Base-by-base conservation (phyloP, 2,888 invertebrate genomes). In the Darwinula stevensoni region DNA sequence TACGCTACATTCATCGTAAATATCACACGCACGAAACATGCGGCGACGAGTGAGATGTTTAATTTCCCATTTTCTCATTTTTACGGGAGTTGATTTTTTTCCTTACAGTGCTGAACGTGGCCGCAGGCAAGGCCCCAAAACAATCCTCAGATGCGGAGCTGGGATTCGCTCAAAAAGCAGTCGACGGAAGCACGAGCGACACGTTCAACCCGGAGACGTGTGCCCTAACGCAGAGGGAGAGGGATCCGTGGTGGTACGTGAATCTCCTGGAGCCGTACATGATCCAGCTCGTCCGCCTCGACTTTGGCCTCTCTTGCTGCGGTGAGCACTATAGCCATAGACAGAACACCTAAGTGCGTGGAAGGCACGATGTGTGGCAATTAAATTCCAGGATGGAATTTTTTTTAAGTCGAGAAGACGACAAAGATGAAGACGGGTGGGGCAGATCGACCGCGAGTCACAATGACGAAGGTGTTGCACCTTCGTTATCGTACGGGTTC, bases 71-170 rank as follows among this genome's bases (percentile, higher is more conserved):
- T n/a, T n/a, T n/a, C n/a, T n/a, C n/a, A n/a, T n/a, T n/a, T n/a
- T n/a, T n/a, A n/a, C n/a, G 22, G n/a, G 22, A 22, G 9, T 22
- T 22, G 9, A 9, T 22, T 22, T n/a, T 22, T 22, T 14, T 28
- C 14, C 12, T 59, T 56, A 1, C 63, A 84, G 84, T 84, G 18
- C 51, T 84, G 30, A 84, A 84, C 53, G 82, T 84, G 35, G 84
- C 82, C 1, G 80, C 80, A 2, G 84, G 84, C 17, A 84, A 84
- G 50, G 84, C 84, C 0, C 80, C 84, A 2, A 84, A 84, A 82
- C 84, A 84, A 51, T 69, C 69, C 4, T 44, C 38, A 30, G 43
- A 44, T 4, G 42, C 41, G 3, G 46, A 45, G n/a, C 44, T 42
- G 9, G 82, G 80, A 11, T 71, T 76, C 9, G 80, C 82, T 0